These are phyloP conservation scores for Pteria penguin DNA, from an alignment of 2,888 invertebrate species.

Conservation along the genomic window DNA sequence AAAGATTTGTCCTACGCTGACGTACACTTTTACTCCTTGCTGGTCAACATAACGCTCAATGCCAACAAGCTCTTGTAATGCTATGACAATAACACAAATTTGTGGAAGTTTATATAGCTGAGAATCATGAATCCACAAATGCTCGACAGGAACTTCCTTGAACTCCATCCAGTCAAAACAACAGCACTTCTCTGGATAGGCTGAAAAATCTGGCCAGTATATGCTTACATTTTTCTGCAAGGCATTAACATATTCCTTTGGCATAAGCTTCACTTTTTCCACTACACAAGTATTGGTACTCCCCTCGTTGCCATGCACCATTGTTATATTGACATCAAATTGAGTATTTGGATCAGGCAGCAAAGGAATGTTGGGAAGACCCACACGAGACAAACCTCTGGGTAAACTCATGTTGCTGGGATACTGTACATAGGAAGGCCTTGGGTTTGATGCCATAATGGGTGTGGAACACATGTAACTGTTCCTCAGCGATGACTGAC, in stretches of 20 bases:
- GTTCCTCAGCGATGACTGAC: too few relatives aligned
- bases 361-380: too few relatives aligned
- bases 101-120: conserved; percentile 40
- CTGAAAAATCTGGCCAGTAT: conserved; percentile 29
- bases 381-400: too few relatives aligned
- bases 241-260: not conserved
- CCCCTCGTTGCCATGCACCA: too few relatives aligned
- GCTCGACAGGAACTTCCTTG: conserved; percentile 31
- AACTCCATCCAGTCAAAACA: conserved; percentile 18
- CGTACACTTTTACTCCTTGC: conserved; percentile 17
- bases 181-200: conserved; percentile 25
- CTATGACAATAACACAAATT: conserved; percentile 30
- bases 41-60: too few relatives aligned
- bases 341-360: too few relatives aligned
- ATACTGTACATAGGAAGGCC: too few relatives aligned
- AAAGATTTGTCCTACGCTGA: conserved; percentile 32
- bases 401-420: too few relatives aligned
- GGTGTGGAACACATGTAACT: too few relatives aligned
- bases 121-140: conserved; percentile 33
- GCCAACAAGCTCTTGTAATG: conserved; percentile 30
- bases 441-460: too few relatives aligned
- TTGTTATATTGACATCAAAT: too few relatives aligned
- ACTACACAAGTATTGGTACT: too few relatives aligned
- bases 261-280: conserved; percentile 13
- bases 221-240: conserved; percentile 12